A percentile compares a stretch with the other conserved stretches of the same genome.
Evolutionary conservation across 2,113 vertebrate genomes (phyloP).

Genomic region (Reinhardtius hippoglossoides): DNA sequence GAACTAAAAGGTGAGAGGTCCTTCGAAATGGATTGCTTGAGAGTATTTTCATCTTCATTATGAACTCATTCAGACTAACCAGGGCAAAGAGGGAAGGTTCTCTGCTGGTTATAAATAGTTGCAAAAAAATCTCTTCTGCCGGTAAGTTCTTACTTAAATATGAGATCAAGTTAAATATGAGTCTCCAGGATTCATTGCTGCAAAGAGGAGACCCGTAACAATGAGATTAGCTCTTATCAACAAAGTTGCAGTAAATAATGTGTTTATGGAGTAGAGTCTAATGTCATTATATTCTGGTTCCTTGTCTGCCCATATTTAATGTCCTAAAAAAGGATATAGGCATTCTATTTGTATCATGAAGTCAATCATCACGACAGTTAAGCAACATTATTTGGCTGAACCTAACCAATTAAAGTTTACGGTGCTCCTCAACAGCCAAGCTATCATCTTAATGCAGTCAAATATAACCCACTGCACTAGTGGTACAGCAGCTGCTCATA

Average conservation of each 20-base stretch:
- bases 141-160: no score
- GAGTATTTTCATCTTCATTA: neutral
- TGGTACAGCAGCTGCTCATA: neutral
- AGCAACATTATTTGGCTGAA: neutral
- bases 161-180: constrained; percentile 64
- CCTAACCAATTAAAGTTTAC: neutral
- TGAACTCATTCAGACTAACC: neutral
- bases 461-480: neutral
- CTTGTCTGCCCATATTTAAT: neutral
- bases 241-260: neutral
- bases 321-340: neutral
- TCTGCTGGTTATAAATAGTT: neutral
- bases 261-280: neutral
- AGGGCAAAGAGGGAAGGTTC: constrained; percentile 20
- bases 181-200: constrained; percentile 36
- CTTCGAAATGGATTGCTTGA: neutral
- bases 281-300: no score
- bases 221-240: constrained; percentile 9
- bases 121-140: neutral
- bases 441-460: neutral
- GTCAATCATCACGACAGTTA: neutral
- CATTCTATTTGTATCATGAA: neutral
- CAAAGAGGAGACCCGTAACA: constrained; percentile 5
- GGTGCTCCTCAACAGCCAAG: neutral
- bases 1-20: neutral